Evolutionary conservation across 2,113 vertebrate species (phyloP).

Genomic region (Nannospalax galili): DNA sequence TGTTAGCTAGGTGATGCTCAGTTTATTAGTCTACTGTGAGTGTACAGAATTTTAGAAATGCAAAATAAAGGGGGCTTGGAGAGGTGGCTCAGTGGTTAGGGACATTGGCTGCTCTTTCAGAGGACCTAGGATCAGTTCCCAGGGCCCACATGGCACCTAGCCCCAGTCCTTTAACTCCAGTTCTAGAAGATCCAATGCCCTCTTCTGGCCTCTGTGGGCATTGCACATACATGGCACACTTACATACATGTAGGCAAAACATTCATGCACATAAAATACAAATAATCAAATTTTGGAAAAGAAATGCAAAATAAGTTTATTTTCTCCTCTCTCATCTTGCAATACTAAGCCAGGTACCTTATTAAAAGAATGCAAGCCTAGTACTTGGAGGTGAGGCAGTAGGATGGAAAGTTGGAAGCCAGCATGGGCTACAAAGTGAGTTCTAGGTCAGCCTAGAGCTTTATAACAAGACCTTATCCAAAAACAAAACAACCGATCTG

Average conservation of each 20-base stretch:
- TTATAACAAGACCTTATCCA: neutral
- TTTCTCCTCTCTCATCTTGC: slow-evolving; percentile 9
- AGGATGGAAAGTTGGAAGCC: neutral
- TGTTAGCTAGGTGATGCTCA: neutral
- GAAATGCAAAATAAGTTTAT: neutral
- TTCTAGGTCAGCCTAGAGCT: neutral
- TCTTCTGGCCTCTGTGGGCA: too few relatives aligned
- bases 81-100: too few relatives aligned
- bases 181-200: too few relatives aligned
- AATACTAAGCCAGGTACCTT: neutral
- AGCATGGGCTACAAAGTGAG: neutral
- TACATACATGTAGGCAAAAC: too few relatives aligned
- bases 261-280: too few relatives aligned
- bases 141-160: too few relatives aligned
- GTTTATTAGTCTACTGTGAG: neutral
- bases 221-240: too few relatives aligned
- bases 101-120: too few relatives aligned
- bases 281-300: too few relatives aligned
- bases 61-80: neutral
- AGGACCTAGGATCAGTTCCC: too few relatives aligned
- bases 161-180: too few relatives aligned
- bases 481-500: neutral
- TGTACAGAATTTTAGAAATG: neutral
- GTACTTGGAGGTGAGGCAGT: neutral
- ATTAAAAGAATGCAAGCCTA: neutral